Evolutionary conservation across 1,140 invertebrate genomes (phyloP), one percentile per base, ranked within the genome.

Genomic region (Drosophila ogumai): DNA sequence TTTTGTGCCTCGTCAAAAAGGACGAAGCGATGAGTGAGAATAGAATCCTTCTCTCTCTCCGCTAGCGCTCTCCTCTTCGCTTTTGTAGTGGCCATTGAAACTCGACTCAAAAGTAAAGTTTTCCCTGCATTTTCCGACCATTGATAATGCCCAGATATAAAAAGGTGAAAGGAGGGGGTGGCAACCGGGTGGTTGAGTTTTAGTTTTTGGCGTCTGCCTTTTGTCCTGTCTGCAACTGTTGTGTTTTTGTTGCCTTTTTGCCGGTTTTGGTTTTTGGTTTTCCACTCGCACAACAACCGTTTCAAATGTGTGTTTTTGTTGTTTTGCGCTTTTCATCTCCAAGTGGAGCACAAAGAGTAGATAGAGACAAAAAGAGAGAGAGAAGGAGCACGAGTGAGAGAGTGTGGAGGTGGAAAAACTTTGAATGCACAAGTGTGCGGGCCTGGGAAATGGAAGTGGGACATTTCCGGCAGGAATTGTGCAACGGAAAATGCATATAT

Each of bases 1-100:
- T 88, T 88, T 78, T 88, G 85, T 88, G 81, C 84, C 84, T 81
- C 65, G 72, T 77, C 79, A 87, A 88, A 87, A 87, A 87, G 82
- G 82, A 87, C 80, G 84, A 88, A 71, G 82, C 82, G 82, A 82
- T 87, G 80, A 87, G 82, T 73, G 82, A 82, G 64, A 74, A 25
- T 74, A 82, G 64, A 74, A 34, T 71, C 43, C 41, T 47, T 31
- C 28, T 38, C 41, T 32, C 38, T 47, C 31, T 58, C 12, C 43
- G 31, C 10, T 19, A 19, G 8, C 28, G 31, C 46, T 57, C 49
- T 75, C 40, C 50, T 28, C 60, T 28, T 9, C 60, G 9, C 25
- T 54, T 41, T 43, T 71, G 55, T 72, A 63, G 65, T 64, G 73
- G 54, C 74, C 60, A 69, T 80, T 85, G 78, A 86, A 86, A 87